These are phyloP conservation scores for Lophius piscatorius DNA, from an alignment of 2,113 vertebrate species.

Conservation along the genomic window DNA sequence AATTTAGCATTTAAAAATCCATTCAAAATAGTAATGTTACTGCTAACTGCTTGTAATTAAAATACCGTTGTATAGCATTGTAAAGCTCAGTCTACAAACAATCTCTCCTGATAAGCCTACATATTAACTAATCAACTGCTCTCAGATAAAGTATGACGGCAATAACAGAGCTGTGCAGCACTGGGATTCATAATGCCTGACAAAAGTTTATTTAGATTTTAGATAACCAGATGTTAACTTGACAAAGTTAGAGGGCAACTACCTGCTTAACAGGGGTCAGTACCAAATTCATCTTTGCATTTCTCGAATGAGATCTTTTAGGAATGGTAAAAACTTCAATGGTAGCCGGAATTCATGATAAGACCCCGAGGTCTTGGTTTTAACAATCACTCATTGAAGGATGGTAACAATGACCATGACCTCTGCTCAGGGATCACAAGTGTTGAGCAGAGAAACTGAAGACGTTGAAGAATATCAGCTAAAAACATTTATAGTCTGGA, in stretches of 20 bases:
- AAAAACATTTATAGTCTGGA: background rate
- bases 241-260: too few species aligned
- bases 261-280: too few species aligned
- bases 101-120: constrained; percentile 13
- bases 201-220: too few species aligned
- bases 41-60: constrained; percentile 25
- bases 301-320: background rate
- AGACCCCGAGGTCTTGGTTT: background rate
- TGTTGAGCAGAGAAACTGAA: background rate
- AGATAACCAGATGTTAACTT: too few species aligned
- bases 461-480: background rate
- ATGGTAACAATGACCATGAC: background rate
- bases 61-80: constrained; percentile 29
- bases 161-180: background rate
- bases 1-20: constrained; percentile 32
- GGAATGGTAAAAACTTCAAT: background rate
- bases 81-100: constrained; percentile 21
- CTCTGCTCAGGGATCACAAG: background rate
- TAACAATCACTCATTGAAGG: constrained; percentile 16
- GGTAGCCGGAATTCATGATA: background rate
- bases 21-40: constrained; percentile 26
- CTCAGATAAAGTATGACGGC: background rate
- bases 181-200: too few species aligned
- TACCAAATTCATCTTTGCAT: background rate
- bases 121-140: constrained; percentile 35